Percentiles rank a stretch among this genome's conserved stretches.
phyloP scores from a whole-genome alignment of 2,113 vertebrate genomes.

The Callocephalon fimbriatum region DNA sequence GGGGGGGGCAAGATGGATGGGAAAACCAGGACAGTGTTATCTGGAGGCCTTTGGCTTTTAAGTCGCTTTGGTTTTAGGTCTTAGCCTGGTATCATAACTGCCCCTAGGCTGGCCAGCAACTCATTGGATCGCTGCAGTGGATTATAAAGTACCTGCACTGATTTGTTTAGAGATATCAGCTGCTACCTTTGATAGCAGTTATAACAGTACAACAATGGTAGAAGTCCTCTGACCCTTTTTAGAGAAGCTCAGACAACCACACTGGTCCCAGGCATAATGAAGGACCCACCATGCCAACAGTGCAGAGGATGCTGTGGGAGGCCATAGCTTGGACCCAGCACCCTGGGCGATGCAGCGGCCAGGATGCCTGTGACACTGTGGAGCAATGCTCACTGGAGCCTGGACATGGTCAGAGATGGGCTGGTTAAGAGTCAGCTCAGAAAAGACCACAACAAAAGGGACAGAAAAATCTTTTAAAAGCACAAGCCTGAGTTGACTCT shows the following conservation, averaged over 20 bases:
- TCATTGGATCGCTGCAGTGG: not conserved
- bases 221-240: not conserved
- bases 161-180: not conserved
- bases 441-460: not conserved
- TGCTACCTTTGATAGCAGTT: not conserved
- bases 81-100: not conserved
- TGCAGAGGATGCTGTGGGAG: not conserved
- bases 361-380: rapidly evolving
- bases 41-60: not conserved
- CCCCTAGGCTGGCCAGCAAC: not conserved
- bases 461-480: not conserved
- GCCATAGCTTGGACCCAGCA: not conserved
- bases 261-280: rapidly evolving
- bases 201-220: not conserved
- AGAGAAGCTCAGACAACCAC: not conserved
- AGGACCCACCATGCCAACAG: rapidly evolving
- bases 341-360: rapidly evolving
- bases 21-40: not conserved
- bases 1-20: not conserved
- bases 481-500: not conserved
- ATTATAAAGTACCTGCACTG: not conserved
- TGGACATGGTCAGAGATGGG: not conserved
- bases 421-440: not conserved
- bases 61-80: not conserved
- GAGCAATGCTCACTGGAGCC: rapidly evolving